These are phyloP conservation scores for Parapsyche elsis DNA, from an alignment of 1,140 invertebrate genomes.

Conservation along the genomic window DNA sequence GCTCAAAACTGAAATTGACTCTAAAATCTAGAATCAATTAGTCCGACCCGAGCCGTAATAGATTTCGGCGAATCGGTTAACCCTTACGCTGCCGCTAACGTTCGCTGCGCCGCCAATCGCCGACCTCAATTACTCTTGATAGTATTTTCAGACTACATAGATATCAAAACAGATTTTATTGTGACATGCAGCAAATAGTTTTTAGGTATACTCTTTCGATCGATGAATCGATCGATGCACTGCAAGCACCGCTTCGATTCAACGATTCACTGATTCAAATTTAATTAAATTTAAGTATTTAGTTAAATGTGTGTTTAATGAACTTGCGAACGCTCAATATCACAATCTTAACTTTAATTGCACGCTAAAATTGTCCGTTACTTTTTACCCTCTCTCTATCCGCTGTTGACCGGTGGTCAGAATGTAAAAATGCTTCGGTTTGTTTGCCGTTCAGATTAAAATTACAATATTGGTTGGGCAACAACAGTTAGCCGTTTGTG, in stretches of 20 bases:
- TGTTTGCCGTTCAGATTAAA: not conserved
- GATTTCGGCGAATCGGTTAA: not conserved
- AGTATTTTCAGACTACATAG: too few species aligned
- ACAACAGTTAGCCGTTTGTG: not conserved
- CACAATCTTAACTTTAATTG: not conserved
- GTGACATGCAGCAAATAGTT: too few species aligned
- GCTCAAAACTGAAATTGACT: not conserved
- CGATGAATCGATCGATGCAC: too few species aligned
- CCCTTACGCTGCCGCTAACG: too few species aligned
- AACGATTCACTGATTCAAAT: too few species aligned
- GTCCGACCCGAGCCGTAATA: not conserved
- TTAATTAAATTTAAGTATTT: too few species aligned
- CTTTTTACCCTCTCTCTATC: not conserved
- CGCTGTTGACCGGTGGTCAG: not conserved
- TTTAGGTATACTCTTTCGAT: too few species aligned
- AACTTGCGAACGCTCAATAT: not conserved
- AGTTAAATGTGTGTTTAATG: too few species aligned
- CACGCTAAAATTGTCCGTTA: not conserved
- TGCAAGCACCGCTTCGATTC: too few species aligned
- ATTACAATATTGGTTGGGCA: constrained; percentile 11
- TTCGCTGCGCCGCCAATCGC: too few species aligned
- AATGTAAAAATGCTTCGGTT: not conserved
- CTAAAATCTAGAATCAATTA: constrained; percentile 8
- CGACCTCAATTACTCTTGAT: too few species aligned
- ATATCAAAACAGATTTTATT: too few species aligned